Evolutionary conservation across 2,888 invertebrate species (phyloP).

Genomic region (Drosophila kanekoi): DNA sequence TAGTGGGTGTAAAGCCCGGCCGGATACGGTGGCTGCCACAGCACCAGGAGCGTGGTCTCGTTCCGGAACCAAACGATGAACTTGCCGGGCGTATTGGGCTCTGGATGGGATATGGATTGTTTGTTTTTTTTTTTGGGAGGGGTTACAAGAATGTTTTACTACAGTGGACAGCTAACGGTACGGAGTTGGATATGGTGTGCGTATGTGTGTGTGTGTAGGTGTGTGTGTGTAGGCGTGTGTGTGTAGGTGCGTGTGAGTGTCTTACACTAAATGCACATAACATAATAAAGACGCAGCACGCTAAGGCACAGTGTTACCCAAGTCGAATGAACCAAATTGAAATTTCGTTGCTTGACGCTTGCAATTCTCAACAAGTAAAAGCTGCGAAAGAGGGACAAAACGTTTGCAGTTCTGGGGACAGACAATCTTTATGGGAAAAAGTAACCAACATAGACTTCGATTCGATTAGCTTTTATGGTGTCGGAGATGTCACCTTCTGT

Average conservation of each 20-base stretch:
- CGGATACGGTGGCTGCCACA: constrained; percentile 98
- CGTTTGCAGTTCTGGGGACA: too few species aligned
- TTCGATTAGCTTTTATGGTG: too few species aligned
- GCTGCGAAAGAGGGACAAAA: too few species aligned
- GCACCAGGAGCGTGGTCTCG: constrained; percentile 95
- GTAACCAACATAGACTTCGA: too few species aligned
- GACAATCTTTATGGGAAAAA: too few species aligned
- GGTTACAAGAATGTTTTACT: constrained; percentile 40
- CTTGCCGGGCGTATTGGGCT: constrained; percentile 97
- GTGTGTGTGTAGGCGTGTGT: not conserved
- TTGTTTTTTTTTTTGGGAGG: constrained; percentile 4
- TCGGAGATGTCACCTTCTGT: too few species aligned
- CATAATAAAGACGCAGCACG: constrained; percentile 49
- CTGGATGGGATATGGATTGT: constrained; percentile 85
- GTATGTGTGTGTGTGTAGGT: too few species aligned
- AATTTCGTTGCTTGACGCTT: too few species aligned
- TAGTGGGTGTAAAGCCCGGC: constrained; percentile 96
- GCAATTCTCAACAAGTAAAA: too few species aligned
- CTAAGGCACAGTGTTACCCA: constrained; percentile 34
- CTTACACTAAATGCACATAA: constrained; percentile 12
- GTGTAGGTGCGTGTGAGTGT: constrained; percentile 1
- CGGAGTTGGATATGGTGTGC: constrained; percentile 1
- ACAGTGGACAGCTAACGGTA: constrained; percentile 30
- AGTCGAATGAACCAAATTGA: constrained; percentile 9
- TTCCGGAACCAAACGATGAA: constrained; percentile 98